Percentiles rank a stretch among this genome's conserved stretches.
Evolutionary conservation across 2,888 invertebrate species (phyloP).

Genomic region (Hydroisotoma schaefferi): DNA sequence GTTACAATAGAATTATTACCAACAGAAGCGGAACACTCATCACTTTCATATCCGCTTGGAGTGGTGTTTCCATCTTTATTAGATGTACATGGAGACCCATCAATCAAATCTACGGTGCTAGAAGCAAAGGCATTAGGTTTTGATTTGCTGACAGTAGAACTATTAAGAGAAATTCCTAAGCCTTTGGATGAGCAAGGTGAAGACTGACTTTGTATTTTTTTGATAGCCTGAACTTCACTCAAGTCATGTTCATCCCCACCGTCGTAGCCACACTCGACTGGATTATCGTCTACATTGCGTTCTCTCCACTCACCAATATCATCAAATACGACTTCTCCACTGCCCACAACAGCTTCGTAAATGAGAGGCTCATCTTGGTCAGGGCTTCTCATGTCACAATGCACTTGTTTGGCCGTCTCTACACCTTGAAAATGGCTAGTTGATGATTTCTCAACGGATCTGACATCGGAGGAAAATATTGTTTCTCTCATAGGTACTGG

Average conservation of each 20-base stretch:
- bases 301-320: conserved; percentile 64
- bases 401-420: background rate
- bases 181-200: background rate
- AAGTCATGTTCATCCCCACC: conserved; percentile 13
- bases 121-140: background rate
- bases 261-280: conserved; percentile 14
- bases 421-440: background rate
- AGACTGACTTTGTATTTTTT: conserved; percentile 4
- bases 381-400: conserved; percentile 48
- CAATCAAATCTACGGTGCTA: conserved; percentile 14
- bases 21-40: conserved; percentile 44
- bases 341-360: conserved; percentile 62
- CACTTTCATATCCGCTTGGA: conserved; percentile 47
- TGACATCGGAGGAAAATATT: conserved; percentile 48
- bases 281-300: conserved; percentile 15
- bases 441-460: conserved; percentile 46
- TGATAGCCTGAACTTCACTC: conserved; percentile 7
- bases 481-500: conserved; percentile 47
- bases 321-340: conserved; percentile 75
- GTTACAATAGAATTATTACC: conserved; percentile 20
- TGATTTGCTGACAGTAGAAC: background rate
- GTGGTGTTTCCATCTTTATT: conserved; percentile 42
- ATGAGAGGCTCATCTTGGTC: conserved; percentile 50
- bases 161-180: background rate
- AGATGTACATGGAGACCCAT: conserved; percentile 38